phyloP scores from a whole-genome alignment of 2,797 vertebrate genomes.

The Otus scops region DNA sequence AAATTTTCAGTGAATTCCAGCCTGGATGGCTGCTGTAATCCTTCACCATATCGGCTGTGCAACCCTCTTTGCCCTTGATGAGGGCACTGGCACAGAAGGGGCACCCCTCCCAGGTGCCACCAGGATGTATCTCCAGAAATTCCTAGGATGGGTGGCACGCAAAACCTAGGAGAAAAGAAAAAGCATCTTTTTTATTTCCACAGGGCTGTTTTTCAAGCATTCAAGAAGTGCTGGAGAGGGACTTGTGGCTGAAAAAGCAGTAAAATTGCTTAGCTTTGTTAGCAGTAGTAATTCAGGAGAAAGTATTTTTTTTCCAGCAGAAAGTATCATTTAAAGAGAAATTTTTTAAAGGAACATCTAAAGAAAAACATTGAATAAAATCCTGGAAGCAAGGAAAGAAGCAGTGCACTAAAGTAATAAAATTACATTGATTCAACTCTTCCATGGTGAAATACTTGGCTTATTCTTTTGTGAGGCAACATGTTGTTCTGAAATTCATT shows the following conservation, averaged over 20 bases:
- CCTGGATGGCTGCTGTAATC: not conserved
- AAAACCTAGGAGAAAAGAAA: not conserved
- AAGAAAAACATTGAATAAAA: not conserved
- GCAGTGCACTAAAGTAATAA: not conserved
- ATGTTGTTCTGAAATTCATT: not conserved
- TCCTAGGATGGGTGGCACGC: not conserved
- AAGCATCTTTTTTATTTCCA: not conserved
- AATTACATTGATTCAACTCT: not conserved
- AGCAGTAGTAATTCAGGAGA: not conserved
- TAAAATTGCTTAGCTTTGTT: not conserved
- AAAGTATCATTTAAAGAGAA: not conserved
- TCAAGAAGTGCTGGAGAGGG: not conserved
- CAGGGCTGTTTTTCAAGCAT: not conserved
- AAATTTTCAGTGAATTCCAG: not conserved
- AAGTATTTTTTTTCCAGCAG: not conserved
- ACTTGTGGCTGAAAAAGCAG: not conserved
- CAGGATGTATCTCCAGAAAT: not conserved
- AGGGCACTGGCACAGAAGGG: not conserved
- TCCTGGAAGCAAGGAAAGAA: not conserved
- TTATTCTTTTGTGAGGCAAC: not conserved
- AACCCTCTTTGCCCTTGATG: rapidly evolving
- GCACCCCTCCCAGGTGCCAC: not conserved
- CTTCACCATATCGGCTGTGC: not conserved
- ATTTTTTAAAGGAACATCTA: not conserved
- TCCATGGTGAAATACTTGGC: not conserved